Evolutionary conservation across 2,888 invertebrate genomes (phyloP).

Genomic region (Melanotus villosus): DNA sequence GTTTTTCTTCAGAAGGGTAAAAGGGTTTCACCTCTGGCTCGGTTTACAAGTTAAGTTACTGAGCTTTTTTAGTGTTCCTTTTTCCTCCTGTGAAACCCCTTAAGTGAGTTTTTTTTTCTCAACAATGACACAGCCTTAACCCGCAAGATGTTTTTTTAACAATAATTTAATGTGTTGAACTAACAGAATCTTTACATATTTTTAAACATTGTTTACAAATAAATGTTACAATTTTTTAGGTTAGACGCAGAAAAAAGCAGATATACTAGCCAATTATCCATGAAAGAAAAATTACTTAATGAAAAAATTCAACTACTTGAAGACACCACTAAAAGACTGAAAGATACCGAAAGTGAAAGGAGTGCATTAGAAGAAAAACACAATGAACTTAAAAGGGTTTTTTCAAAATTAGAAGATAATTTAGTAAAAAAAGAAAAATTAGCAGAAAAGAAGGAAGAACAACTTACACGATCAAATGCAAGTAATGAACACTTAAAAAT

Average conservation of each 20-base stretch:
- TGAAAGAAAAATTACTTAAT: conserved; percentile 54
- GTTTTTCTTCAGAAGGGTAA: no score
- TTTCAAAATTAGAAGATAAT: conserved; percentile 61
- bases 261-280: conserved; percentile 50
- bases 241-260: conserved; percentile 56
- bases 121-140: no score
- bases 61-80: no score
- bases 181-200: no score
- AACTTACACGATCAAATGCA: conserved; percentile 55
- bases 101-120: no score
- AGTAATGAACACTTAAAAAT: conserved; percentile 57
- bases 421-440: conserved; percentile 61
- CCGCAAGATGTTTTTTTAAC: no score
- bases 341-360: conserved; percentile 51
- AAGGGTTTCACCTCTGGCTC: no score
- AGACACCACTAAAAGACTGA: conserved; percentile 50
- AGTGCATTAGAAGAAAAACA: conserved; percentile 56
- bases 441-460: conserved; percentile 60
- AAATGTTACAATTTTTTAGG: no score
- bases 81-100: no score
- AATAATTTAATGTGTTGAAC: no score
- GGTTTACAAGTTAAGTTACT: no score
- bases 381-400: conserved; percentile 55
- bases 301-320: conserved; percentile 53
- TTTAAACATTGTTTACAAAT: no score